phyloP scores from a whole-genome alignment of 2,113 vertebrate genomes.

The Echinops telfairi region DNA sequence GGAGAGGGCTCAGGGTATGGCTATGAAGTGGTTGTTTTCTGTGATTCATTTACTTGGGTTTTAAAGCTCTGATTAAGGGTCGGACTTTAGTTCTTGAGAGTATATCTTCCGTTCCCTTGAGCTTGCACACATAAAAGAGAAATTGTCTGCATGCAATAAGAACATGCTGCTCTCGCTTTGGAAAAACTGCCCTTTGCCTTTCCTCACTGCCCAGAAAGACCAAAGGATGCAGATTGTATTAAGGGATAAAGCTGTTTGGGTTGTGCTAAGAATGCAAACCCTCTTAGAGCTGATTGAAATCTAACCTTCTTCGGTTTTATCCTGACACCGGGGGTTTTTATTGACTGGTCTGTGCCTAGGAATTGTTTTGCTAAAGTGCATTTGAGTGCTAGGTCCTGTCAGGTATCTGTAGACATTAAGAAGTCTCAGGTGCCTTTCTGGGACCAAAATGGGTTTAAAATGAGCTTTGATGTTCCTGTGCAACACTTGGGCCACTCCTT shows the following conservation, averaged over 20 bases:
- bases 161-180: background rate
- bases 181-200: background rate
- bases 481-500: background rate
- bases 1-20: background rate
- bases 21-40: constrained; percentile 15
- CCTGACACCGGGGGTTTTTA: background rate
- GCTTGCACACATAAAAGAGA: constrained; percentile 26
- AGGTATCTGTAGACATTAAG: constrained; percentile 17
- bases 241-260: constrained; percentile 6
- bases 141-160: constrained; percentile 25
- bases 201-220: background rate
- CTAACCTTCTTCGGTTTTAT: background rate
- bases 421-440: background rate
- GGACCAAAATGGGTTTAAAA: background rate
- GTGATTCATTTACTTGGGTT: constrained; percentile 1
- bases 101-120: constrained; percentile 48
- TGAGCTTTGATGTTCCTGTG: background rate
- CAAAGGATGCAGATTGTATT: background rate
- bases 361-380: background rate
- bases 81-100: constrained; percentile 40
- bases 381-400: constrained; percentile 1
- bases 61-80: constrained; percentile 28
- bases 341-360: background rate
- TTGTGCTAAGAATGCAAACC: background rate
- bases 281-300: constrained; percentile 15